A percentile compares a stretch with the other conserved stretches of the same genome.
phyloP scores from a whole-genome alignment of 2,113 vertebrate species.

The Strigops habroptila region DNA sequence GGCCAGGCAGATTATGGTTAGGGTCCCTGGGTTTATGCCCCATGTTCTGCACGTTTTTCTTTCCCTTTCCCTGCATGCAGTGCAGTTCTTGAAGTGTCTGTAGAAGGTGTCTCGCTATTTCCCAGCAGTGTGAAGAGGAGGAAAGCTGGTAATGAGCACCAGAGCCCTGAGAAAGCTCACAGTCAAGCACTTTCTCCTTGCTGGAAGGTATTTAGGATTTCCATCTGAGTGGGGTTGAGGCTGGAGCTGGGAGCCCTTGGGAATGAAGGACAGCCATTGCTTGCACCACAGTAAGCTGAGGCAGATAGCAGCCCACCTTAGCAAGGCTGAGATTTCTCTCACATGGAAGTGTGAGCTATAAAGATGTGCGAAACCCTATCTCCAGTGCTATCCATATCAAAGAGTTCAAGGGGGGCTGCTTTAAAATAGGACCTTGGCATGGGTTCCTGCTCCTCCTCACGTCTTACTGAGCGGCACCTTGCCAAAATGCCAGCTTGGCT shows the following conservation, averaged over 20 bases:
- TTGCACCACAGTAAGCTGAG: background rate
- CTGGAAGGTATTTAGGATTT: background rate
- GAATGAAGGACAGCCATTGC: background rate
- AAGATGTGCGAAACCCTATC: background rate
- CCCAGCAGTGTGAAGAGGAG: background rate
- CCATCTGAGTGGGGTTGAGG: background rate
- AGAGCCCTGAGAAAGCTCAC: background rate
- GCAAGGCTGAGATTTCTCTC: conserved; percentile 50
- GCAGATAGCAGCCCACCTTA: background rate
- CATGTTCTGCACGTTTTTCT: background rate
- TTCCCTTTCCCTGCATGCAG: background rate
- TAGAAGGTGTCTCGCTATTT: background rate
- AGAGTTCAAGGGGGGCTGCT: background rate
- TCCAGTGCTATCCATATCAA: conserved; percentile 29
- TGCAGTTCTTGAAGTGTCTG: background rate
- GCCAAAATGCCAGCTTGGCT: conserved; percentile 29
- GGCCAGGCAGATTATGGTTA: background rate
- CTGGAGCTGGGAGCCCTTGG: background rate
- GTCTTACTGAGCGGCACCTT: background rate
- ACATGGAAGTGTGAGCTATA: conserved; percentile 6
- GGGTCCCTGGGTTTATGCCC: background rate
- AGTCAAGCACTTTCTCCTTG: background rate
- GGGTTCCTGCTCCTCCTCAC: conserved; percentile 12
- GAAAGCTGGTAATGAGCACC: background rate
- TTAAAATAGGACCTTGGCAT: conserved; percentile 37